A percentile compares a stretch with the other conserved stretches of the same genome.
Conservation (phyloP, 2,888 invertebrate species). For the Desoria tigrina region DNA sequence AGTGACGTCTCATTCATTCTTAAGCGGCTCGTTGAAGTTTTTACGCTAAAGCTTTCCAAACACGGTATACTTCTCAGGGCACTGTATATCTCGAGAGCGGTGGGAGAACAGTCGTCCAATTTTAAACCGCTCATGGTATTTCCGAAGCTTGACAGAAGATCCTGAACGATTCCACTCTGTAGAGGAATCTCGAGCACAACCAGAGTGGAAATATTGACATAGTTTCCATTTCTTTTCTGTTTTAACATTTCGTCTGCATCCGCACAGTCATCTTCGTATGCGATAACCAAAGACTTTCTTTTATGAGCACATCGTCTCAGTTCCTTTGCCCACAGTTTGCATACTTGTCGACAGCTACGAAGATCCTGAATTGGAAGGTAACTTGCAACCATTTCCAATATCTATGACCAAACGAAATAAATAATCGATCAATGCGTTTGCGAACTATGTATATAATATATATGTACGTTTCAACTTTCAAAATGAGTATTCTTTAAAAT, state of each 20-base stretch:
- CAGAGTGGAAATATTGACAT: constrained; percentile 27
- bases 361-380: constrained; percentile 34
- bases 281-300: constrained; percentile 25
- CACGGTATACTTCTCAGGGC: not conserved
- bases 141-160: constrained; percentile 27
- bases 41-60: constrained; percentile 6
- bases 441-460: too few species aligned
- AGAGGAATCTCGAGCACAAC: constrained; percentile 29
- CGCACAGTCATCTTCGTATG: constrained; percentile 17
- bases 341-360: constrained; percentile 31
- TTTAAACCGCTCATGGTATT: constrained; percentile 31
- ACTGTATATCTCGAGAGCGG: constrained; percentile 7
- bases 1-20: not conserved
- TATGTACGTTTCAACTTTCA: too few species aligned
- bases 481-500: too few species aligned
- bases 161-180: constrained; percentile 18
- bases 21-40: not conserved
- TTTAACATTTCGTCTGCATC: constrained; percentile 14
- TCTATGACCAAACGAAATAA: constrained; percentile 21
- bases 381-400: constrained; percentile 39
- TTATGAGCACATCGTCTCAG: constrained; percentile 27
- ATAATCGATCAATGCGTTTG: too few species aligned
- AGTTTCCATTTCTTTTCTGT: constrained; percentile 25
- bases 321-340: constrained; percentile 32
- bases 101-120: constrained; percentile 33